Evolutionary conservation across 1,140 invertebrate species (phyloP).

Genomic region (Drosophila ohnishii): DNA sequence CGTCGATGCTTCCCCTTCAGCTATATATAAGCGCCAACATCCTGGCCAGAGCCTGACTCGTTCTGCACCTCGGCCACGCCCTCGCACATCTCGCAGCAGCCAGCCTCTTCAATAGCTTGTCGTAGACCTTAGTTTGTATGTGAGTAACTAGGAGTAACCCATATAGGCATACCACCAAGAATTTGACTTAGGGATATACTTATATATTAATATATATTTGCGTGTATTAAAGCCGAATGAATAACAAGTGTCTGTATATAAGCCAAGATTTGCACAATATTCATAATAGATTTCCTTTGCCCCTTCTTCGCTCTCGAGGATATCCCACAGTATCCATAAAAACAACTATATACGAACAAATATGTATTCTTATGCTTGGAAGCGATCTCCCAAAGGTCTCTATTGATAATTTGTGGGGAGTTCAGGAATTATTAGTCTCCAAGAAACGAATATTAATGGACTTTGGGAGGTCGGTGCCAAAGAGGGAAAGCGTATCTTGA

Average conservation of each 20-base stretch:
- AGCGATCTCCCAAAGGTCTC: constrained; percentile 3
- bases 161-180: constrained; percentile 70
- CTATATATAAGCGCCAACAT: constrained; percentile 28
- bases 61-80: constrained; percentile 22
- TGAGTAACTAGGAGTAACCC: constrained; percentile 54
- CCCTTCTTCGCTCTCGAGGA: constrained; percentile 14
- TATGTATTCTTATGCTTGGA: constrained; percentile 16
- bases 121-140: constrained; percentile 68
- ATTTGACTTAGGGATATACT: constrained; percentile 49
- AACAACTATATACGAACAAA: constrained; percentile 20
- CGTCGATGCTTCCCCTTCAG: constrained; percentile 62
- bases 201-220: constrained; percentile 35
- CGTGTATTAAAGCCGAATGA: constrained; percentile 27
- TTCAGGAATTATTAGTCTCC: constrained; percentile 23
- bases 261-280: constrained; percentile 35
- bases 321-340: constrained; percentile 23
- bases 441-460: not conserved
- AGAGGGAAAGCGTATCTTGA: constrained; percentile 60
- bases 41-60: constrained; percentile 4
- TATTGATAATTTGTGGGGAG: not conserved
- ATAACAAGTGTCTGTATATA: constrained; percentile 28
- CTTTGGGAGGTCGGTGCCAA: constrained; percentile 10
- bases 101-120: constrained; percentile 63
- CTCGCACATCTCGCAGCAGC: constrained; percentile 17
- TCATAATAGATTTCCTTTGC: constrained; percentile 35